Base-by-base conservation (phyloP, 2,113 vertebrate species). In the Rhinoptilus africanus region DNA sequence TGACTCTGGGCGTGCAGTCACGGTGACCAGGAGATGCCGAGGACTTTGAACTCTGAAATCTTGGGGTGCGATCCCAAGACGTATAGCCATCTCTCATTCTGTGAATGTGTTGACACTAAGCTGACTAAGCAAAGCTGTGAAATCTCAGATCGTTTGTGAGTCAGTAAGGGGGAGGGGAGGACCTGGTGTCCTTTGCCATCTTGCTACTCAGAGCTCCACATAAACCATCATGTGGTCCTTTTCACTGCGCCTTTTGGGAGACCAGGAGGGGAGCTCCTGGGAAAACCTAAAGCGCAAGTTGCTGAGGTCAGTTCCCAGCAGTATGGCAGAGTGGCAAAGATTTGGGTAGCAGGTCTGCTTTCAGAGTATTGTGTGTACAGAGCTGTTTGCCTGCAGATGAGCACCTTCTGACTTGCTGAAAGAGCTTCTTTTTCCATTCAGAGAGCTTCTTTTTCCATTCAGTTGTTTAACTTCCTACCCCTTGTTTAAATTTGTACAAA, bases 81-180 rank as follows among this genome's bases (percentile, higher is more conserved):
- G 69, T 98, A 91, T 37, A 92, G 96, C 96, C 96, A 74, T 98
- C 98, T 98, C 99, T 98, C 99, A 99, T 99, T 99, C 99, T 99
- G 99, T 99, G 99, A 99, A 99, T 99, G 99, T 98, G 97, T 97
- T 82, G 91, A 98, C 98, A 98, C 98, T 98, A 98, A 97, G 97
- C 98, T 90, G 97, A 96, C 97, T 51, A 84, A 97, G 97, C 98
- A 97, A 96, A 97, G 98, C 98, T 98, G 97, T 97, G 98, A 97
- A 96, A 96, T 89, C 95, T 96, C 71, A 87, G 97, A 93, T 86
- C 7, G 74, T 45, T 30, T 41, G 92, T 60, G 41, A 85, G 56
- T 87, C 56, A 95, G 91, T 79, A 88, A 84, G 32, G 74, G 32
- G 77, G 37, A 27, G 62, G 84, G 82, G 80, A 93, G 89, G 92